Evolutionary conservation across 2,888 invertebrate species (phyloP), one percentile per base, ranked within the genome.

Genomic region (Ormyrus rosae): DNA sequence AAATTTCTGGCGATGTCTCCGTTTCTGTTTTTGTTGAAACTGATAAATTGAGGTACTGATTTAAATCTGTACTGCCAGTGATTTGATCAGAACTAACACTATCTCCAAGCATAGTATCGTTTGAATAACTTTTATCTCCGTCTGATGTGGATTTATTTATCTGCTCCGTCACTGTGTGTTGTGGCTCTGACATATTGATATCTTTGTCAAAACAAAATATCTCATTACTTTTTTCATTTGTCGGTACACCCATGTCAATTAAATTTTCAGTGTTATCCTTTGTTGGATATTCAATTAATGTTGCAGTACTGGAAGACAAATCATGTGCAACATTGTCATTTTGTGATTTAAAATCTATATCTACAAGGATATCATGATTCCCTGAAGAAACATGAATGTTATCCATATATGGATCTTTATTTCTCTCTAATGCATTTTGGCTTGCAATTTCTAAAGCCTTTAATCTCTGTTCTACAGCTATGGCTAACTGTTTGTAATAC

Each of bases 401-500:
- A 61, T 77, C 53, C 53, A 64, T 74, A 19, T 65, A 60, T 65
- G n/a, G 6, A 51, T 69, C 11, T 69, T 67, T 79, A 70, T 19
- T 53, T 11, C 60, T 76, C 56, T 78, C 69, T 76, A 63, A 56
- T 48, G 46, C 60, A 56, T 75, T 56, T 48, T 58, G 55, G 61
- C 46, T 81, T 73, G 34, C 82, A 50, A 11, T 78, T 81, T 85
- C 84, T 7, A 87, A 81, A 61, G 72, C 77, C 74, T 91, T 90
- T 80, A 94, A 91, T 71, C 93, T 91, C 85, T 93, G 92, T 87
- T 96, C 95, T 6, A 94, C 91, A 86, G 93, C 93, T 80, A 94
- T 91, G 0, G 96, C 96, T 80, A 94, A 90, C 67, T 94, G 91
- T 88, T 93, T 94, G 88, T 95, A 95, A 84, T 93, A 92, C 85